Evolutionary conservation across 2,888 invertebrate species (phyloP), one percentile per base, ranked within the genome.

Genomic region (Rhamnusium bicolor): DNA sequence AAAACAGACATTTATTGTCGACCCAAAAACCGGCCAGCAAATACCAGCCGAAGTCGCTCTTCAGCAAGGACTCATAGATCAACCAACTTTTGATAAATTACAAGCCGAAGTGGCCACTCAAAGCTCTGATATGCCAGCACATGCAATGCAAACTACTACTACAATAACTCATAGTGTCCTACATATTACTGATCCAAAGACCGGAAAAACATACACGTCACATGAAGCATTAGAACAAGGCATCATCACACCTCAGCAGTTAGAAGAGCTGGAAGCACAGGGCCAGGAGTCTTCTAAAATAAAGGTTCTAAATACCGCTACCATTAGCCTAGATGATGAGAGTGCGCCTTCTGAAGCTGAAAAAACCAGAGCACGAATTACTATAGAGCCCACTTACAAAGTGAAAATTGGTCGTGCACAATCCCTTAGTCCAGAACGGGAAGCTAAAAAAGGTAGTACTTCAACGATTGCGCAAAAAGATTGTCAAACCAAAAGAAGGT

Each of bases 1-100:
- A 3, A 88, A 87, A 73, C 86, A 85, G 78, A 73, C 84, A 0
- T 92, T 94, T 89, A 91, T 94, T 12, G 89, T 92, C 69, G 96
- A 97, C 87, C 96, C 97, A 0, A 92, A 91, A 80, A 94, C 95
- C 0, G 96, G 95, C 2, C 93, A 95, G 85, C 92, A 93, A 84
- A 90, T 96, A 78, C 94, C 95, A 0, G 91, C 95, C 80, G 94
- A 95, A 87, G 93, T 94, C 65, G 97, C 97, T 2, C 92, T 95
- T 79, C 92, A 94, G 84, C 90, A 93, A 74, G 96, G 95, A 6
- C 87, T 94, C 72, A 93, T 96, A 71, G 93, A 91, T 83, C 84
- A 89, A 68, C 84, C 89, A 72, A 91, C 91, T 8, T 90, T 89
- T 72, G 88, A 89, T 78, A 90, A 89, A 80, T 89, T 91, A 75